Base-by-base conservation (phyloP, 2,113 vertebrate species). In the Prolemur simus region DNA sequence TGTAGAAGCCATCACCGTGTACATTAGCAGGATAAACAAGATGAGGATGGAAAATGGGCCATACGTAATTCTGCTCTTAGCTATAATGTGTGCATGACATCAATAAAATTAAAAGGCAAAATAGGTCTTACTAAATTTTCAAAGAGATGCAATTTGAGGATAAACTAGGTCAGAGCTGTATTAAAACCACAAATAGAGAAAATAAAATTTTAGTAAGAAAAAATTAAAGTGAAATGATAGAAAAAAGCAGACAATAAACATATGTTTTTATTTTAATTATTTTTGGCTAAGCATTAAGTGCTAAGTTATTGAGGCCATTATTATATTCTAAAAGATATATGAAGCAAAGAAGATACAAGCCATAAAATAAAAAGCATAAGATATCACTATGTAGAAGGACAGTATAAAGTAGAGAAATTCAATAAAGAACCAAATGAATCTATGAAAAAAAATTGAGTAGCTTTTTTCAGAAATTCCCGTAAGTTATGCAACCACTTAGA, bases 401-500 rank as follows among this genome's bases (percentile, higher is more conserved):
- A 97, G 21, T 69, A 32, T 81, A 12, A 96, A 8, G 47, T 1
- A 2, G 23, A 96, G 5, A 89, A 21, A 54, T 11, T 17, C 29
- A 87, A 68, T 4, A 74, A 87, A 85, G 39, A 74, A 58, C 2
- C 14, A 80, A 73, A 49, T 14, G 0, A 3, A 95, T 71, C n/a
- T 89, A 89, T 64, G 39, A 89, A 89, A 64, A 97, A 89, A 83
- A 9, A 93, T 86, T 95, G 34, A 96, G 32, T 58, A 42, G 1
- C 60, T 78, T 96, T 97, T 89, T 95, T 91, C 29, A 90, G 27
- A 98, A 94, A 76, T 76, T 86, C 21, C 42, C 5, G 87, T 60
- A 96, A 96, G 54, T 64, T 95, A 71, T 1, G 8, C 83, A 97
- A 95, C 45, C 29, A 87, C 7, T 89, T 42, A 92, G 85, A 98